phyloP scores from a whole-genome alignment of 1,140 invertebrate species.

The Venturia canescens region DNA sequence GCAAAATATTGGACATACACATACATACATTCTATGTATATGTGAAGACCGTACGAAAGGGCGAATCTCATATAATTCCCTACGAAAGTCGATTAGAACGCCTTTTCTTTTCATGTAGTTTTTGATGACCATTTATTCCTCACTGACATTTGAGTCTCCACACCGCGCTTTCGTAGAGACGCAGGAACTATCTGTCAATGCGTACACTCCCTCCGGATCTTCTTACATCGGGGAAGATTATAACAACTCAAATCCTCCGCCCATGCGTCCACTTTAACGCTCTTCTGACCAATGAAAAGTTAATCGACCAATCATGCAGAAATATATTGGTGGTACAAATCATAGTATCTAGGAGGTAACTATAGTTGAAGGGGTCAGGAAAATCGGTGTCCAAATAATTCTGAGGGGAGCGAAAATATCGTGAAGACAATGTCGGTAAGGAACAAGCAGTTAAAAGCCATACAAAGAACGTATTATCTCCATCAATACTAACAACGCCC shows the following conservation, averaged over 20 bases:
- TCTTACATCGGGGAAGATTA: neutral
- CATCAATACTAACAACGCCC: constrained; percentile 17
- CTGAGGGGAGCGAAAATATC: constrained; percentile 68
- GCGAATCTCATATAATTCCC: neutral
- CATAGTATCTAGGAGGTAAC: too few relatives aligned
- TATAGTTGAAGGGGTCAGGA: neutral
- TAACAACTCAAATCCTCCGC: neutral
- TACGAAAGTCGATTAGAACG: neutral
- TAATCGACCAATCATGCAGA: neutral
- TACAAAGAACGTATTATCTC: constrained; percentile 64
- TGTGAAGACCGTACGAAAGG: neutral
- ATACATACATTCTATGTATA: neutral
- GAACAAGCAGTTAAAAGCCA: constrained; percentile 61
- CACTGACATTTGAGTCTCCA: neutral
- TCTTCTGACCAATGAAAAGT: constrained; percentile 22
- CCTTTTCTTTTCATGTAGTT: neutral
- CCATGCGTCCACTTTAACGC: neutral
- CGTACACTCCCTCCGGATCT: neutral
- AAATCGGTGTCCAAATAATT: too few relatives aligned
- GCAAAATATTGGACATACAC: constrained; percentile 19
- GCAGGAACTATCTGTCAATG: neutral
- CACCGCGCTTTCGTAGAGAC: constrained; percentile 21
- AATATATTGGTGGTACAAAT: neutral
- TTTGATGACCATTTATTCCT: constrained; percentile 26
- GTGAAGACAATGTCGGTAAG: neutral